These are phyloP conservation scores for Labeo catla DNA, from an alignment of 2,113 vertebrate genomes.

Conservation along the genomic window DNA sequence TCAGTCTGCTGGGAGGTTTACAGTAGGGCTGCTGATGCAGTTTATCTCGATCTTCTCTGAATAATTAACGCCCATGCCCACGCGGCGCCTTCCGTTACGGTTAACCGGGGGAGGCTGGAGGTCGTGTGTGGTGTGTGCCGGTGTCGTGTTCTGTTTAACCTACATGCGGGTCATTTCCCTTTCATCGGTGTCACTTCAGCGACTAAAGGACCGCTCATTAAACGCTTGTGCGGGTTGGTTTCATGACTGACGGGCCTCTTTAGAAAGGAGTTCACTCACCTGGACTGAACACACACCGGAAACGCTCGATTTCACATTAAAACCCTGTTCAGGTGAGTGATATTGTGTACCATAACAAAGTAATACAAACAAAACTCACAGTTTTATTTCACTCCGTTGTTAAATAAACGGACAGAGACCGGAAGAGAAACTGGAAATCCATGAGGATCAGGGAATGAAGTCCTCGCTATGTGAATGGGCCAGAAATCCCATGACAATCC, in stretches of 20 bases:
- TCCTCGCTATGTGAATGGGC: constrained; percentile 53
- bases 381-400: too few species aligned
- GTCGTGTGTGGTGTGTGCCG: constrained; percentile 7
- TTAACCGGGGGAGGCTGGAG: constrained; percentile 33
- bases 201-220: neutral
- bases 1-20: neutral
- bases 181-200: constrained; percentile 18
- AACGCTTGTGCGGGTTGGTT: neutral
- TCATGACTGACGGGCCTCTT: neutral
- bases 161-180: constrained; percentile 44
- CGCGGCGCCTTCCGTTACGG: constrained; percentile 36
- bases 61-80: constrained; percentile 45
- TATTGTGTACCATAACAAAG: neutral
- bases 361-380: too few species aligned
- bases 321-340: neutral
- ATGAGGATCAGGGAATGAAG: constrained; percentile 65
- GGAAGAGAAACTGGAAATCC: constrained; percentile 49
- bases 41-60: constrained; percentile 44
- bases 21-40: constrained; percentile 29
- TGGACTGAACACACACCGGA: neutral
- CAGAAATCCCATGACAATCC: too few species aligned
- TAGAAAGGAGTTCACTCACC: neutral
- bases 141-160: constrained; percentile 56
- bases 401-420: neutral
- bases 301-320: neutral